phyloP scores from a whole-genome alignment of 2,113 vertebrate genomes.

The Pygoscelis antarcticus region DNA sequence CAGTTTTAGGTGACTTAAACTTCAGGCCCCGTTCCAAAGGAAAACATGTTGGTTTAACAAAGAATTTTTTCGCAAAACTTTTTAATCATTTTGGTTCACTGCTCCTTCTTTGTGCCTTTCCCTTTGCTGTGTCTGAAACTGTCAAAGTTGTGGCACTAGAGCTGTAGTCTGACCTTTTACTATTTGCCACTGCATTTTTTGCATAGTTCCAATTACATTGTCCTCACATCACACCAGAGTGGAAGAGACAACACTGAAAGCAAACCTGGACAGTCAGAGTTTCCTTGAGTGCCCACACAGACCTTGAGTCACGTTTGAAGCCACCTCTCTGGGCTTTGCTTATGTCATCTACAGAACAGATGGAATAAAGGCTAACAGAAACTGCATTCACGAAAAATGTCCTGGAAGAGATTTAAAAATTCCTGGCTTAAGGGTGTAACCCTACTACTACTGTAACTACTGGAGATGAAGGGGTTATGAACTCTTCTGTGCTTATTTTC shows the following conservation, averaged over 20 bases:
- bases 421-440: background rate
- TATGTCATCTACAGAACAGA: background rate
- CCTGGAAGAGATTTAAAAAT: background rate
- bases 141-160: background rate
- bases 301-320: background rate
- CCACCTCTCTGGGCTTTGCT: background rate
- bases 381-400: background rate
- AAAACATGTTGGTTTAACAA: background rate
- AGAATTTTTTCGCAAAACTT: background rate
- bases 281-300: background rate
- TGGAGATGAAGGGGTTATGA: background rate
- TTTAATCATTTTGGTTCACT: background rate
- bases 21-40: background rate
- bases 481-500: background rate
- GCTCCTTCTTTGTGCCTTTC: background rate
- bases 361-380: background rate
- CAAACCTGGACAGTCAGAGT: background rate
- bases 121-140: background rate
- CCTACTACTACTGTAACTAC: background rate
- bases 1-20: constrained; percentile 28
- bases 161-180: background rate
- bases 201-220: background rate
- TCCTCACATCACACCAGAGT: background rate
- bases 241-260: background rate
- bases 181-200: background rate